phyloP scores from a whole-genome alignment of 1,140 invertebrate species.

The Arion vulgaris region DNA sequence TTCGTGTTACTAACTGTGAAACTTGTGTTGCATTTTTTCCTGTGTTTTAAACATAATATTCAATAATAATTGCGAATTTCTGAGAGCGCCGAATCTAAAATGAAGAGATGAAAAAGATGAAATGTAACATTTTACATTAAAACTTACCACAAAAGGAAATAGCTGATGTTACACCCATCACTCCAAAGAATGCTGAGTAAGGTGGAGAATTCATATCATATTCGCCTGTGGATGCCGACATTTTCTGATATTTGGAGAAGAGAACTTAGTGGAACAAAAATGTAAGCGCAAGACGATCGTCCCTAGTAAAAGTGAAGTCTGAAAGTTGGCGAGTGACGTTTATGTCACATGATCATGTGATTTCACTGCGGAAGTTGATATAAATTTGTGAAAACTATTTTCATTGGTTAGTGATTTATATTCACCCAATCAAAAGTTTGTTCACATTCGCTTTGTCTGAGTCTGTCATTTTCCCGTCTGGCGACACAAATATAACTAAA shows the following conservation, averaged over 20 bases:
- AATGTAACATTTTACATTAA: background rate
- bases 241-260: constrained; percentile 33
- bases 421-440: background rate
- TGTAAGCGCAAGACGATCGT: background rate
- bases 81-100: background rate
- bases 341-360: constrained; percentile 63
- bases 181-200: constrained; percentile 88
- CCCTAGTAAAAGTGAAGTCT: background rate
- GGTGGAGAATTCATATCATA: constrained; percentile 54
- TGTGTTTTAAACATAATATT: background rate
- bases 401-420: constrained; percentile 31
- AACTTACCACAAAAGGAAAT: constrained; percentile 97
- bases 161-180: constrained; percentile 97
- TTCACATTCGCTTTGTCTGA: no score
- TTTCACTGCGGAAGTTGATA: background rate
- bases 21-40: background rate
- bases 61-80: background rate
- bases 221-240: constrained; percentile 33
- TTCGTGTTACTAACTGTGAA: background rate
- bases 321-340: constrained; percentile 56
- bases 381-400: constrained; percentile 13
- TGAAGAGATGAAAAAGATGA: background rate
- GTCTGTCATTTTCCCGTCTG: no score
- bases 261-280: background rate
- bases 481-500: no score